A percentile compares a stretch with the other conserved stretches of the same genome.
phyloP scores from a whole-genome alignment of 2,888 invertebrate species.

The Hirtodrosophila duncani region DNA sequence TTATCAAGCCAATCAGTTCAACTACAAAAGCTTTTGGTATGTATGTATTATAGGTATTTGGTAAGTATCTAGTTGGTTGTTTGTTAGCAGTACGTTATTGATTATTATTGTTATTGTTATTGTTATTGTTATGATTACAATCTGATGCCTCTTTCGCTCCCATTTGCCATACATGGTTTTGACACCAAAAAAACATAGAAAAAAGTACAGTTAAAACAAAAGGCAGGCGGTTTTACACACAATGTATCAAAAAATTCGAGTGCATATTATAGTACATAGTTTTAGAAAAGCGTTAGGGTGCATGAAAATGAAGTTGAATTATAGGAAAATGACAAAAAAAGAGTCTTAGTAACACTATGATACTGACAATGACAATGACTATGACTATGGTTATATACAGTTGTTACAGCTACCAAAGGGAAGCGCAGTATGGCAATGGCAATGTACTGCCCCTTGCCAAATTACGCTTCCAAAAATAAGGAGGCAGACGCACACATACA shows the following conservation, averaged over 20 bases:
- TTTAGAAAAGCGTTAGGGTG: conserved; percentile 24
- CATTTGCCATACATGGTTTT: conserved; percentile 75
- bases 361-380: not conserved
- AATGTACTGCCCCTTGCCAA: not conserved
- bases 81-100: conserved; percentile 23
- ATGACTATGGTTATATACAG: not conserved
- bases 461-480: conserved; percentile 4
- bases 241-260: conserved; percentile 24
- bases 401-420: conserved; percentile 6
- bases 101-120: conserved; percentile 19
- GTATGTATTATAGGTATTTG: conserved; percentile 17
- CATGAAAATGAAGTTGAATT: conserved; percentile 29
- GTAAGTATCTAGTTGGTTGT: conserved; percentile 17
- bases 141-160: conserved; percentile 77
- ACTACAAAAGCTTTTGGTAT: conserved; percentile 55
- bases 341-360: conserved; percentile 12
- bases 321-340: conserved; percentile 28
- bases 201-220: conserved; percentile 37
- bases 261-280: not conserved
- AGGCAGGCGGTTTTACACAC: conserved; percentile 23
- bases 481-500: conserved; percentile 14
- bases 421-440: not conserved
- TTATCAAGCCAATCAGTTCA: conserved; percentile 56
- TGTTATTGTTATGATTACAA: conserved; percentile 63
- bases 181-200: conserved; percentile 44